A percentile compares a stretch with the other conserved stretches of the same genome.
Evolutionary conservation across 1,140 invertebrate genomes (phyloP).

Genomic region (Magallana gigas): DNA sequence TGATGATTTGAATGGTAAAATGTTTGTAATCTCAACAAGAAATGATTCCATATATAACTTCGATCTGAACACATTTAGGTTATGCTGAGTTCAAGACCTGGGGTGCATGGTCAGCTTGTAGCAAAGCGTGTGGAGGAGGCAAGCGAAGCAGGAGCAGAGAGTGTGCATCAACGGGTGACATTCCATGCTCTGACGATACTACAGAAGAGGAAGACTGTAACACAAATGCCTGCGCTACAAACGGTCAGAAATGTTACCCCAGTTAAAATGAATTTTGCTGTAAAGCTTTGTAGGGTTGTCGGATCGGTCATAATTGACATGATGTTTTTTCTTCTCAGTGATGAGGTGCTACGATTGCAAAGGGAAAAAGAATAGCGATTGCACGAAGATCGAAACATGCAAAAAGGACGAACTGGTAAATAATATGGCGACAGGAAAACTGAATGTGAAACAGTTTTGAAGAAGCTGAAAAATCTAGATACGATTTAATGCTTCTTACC

Average conservation of each 20-base stretch:
- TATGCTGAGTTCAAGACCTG: not conserved
- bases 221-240: not conserved
- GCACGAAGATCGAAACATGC: not conserved
- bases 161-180: not conserved
- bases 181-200: not conserved
- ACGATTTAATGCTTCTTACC: too few species aligned
- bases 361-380: not conserved
- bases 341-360: not conserved
- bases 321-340: too few species aligned
- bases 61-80: too few species aligned
- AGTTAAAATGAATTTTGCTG: too few species aligned
- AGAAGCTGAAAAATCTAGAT: too few species aligned
- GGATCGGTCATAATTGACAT: too few species aligned
- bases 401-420: not conserved
- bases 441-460: not conserved
- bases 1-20: too few species aligned
- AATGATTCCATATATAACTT: too few species aligned
- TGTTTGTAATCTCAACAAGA: too few species aligned
- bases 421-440: too few species aligned
- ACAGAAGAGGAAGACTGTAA: conserved; percentile 1
- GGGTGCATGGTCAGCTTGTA: not conserved
- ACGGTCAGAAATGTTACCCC: not conserved
- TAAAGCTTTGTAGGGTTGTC: too few species aligned
- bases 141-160: not conserved
- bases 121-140: conserved; percentile 11